Evolutionary conservation across 2,888 invertebrate genomes (phyloP).

Genomic region (Drosophila melanocephala): DNA sequence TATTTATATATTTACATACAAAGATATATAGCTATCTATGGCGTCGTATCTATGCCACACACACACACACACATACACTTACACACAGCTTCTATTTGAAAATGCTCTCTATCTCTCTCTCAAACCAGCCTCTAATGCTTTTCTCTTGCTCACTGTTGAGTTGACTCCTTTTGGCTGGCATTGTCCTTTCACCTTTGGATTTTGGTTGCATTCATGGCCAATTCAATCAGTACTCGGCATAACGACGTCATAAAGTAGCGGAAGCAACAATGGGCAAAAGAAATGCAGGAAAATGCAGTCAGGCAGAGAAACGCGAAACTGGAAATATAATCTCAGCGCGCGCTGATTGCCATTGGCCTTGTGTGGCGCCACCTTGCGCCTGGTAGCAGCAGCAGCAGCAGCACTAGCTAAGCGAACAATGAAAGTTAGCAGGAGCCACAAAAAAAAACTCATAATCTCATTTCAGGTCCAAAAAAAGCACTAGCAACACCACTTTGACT

Average conservation of each 20-base stretch:
- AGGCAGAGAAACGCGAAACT: conserved; percentile 12
- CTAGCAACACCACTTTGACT: conserved; percentile 13
- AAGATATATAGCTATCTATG: neutral
- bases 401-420: conserved; percentile 46
- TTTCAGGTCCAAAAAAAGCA: conserved; percentile 46
- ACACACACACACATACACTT: too few relatives aligned
- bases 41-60: too few relatives aligned
- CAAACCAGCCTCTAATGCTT: neutral
- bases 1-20: neutral
- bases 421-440: conserved; percentile 72
- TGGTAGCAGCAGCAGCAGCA: neutral
- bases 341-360: conserved; percentile 56
- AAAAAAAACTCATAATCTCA: conserved; percentile 68
- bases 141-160: neutral
- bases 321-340: conserved; percentile 42
- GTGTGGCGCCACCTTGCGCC: conserved; percentile 35
- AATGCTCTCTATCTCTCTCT: neutral
- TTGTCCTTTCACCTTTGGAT: conserved; percentile 34
- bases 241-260: conserved; percentile 62
- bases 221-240: conserved; percentile 59
- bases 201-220: conserved; percentile 3
- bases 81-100: neutral
- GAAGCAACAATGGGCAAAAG: neutral
- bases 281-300: conserved; percentile 8
- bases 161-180: conserved; percentile 16